Evolutionary conservation across 64 coral and sea anemone genomes (phyloP).

Genomic region (Platygyra sinensis): DNA sequence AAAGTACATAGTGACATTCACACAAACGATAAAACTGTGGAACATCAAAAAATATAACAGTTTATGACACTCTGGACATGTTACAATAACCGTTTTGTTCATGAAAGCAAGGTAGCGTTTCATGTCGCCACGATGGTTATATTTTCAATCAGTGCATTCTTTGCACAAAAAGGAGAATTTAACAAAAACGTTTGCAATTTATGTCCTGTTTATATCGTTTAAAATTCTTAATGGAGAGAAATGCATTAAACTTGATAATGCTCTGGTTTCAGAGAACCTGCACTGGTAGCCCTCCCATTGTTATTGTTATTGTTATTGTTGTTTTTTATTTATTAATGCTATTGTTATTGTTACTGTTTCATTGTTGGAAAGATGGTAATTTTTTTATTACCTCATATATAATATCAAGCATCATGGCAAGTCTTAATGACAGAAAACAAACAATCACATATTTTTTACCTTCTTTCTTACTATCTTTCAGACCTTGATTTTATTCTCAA

Average conservation of each 20-base stretch:
- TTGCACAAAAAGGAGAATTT: slow-evolving; percentile 46
- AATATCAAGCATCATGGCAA: slow-evolving; percentile 18
- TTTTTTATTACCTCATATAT: too few species aligned
- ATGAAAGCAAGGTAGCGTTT: slow-evolving; percentile 42
- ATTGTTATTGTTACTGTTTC: slow-evolving; percentile 33
- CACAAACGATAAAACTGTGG: too few species aligned
- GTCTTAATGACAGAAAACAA: slow-evolving; percentile 41
- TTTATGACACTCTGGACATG: slow-evolving; percentile 16
- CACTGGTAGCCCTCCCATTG: slow-evolving; percentile 24
- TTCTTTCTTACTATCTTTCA: slow-evolving; percentile 37
- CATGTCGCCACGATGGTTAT: slow-evolving; percentile 21
- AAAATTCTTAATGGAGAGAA: slow-evolving; percentile 28
- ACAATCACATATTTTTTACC: slow-evolving; percentile 27
- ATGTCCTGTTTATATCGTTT: slow-evolving; percentile 45
- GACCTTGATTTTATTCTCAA: slow-evolving; percentile 13
- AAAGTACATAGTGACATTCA: too few species aligned
- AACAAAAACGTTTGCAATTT: slow-evolving; percentile 40
- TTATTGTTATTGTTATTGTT: slow-evolving; percentile 23
- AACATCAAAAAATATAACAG: slow-evolving; percentile 25
- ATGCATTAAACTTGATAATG: slow-evolving; percentile 31
- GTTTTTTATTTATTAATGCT: not conserved
- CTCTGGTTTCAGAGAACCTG: slow-evolving; percentile 13
- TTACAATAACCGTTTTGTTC: slow-evolving; percentile 33
- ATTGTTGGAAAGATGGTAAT: slow-evolving; percentile 34
- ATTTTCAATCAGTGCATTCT: slow-evolving; percentile 34